Evolutionary conservation across 2,888 invertebrate species (phyloP).

Genomic region (Ichneumon xanthorius): DNA sequence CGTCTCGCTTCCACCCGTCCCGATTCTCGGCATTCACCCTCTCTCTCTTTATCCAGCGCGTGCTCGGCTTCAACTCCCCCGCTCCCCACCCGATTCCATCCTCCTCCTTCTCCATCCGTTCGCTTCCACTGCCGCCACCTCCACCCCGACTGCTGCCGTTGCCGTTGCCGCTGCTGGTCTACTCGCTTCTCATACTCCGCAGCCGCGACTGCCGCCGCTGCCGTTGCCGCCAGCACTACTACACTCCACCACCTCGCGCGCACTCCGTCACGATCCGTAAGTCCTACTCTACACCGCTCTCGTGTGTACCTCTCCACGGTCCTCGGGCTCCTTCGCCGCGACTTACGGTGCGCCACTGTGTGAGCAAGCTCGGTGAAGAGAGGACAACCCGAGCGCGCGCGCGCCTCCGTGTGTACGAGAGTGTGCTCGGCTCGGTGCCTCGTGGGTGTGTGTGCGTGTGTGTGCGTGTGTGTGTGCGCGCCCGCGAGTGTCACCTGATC

Average conservation of each 20-base stretch:
- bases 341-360: constrained; percentile 57
- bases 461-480: constrained; percentile 65
- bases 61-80: constrained; percentile 43
- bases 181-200: constrained; percentile 66
- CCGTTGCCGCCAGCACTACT: constrained; percentile 52
- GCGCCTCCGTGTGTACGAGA: constrained; percentile 71
- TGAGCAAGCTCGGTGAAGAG: constrained; percentile 1
- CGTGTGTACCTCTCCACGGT: constrained; percentile 23
- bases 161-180: constrained; percentile 41
- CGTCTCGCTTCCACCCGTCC: constrained; percentile 67
- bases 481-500: constrained; percentile 82
- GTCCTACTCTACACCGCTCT: constrained; percentile 60
- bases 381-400: constrained; percentile 49
- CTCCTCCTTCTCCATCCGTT: constrained; percentile 59
- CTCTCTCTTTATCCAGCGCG: constrained; percentile 56
- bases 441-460: constrained; percentile 55
- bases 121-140: constrained; percentile 65
- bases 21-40: constrained; percentile 41
- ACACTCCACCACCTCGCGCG: constrained; percentile 58
- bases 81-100: constrained; percentile 42
- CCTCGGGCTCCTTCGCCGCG: constrained; percentile 64
- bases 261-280: constrained; percentile 69
- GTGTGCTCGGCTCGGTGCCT: constrained; percentile 33
- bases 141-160: constrained; percentile 60
- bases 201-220: constrained; percentile 68